Evolutionary conservation across 1,140 invertebrate species (phyloP), one percentile per base, ranked within the genome.

Genomic region (Drosophila bifasciata): DNA sequence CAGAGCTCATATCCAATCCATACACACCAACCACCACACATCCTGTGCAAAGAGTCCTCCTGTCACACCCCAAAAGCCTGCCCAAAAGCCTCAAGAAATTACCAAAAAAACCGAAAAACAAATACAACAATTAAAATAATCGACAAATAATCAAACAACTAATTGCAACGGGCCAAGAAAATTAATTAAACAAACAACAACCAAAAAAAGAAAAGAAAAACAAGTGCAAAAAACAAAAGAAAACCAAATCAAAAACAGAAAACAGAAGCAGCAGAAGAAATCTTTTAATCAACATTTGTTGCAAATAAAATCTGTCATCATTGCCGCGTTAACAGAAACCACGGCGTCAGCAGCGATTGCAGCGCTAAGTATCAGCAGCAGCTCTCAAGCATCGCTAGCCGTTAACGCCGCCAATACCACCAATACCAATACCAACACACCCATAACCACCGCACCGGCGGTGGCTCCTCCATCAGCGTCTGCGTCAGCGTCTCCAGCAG

Each of bases 251-350:
- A 50, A 45, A 71, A 55, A 44, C 8, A 36, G 58, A 43, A 23
- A 43, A 21, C 4, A 13, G 21, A 11, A 28, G 16, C 36, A 25
- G 50, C 45, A 48, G 49, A 39, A 76, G 62, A 81, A 57, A 71
- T 71, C 45, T 76, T 86, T 88, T 66, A 84, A 89, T 74, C 71
- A 89, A 85, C 72, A 79, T 89, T 89, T 72, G 83, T 89, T 83
- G 85, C 85, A 72, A 89, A 89, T 89, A 89, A 86, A 88, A 90
- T 36, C 57, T 89, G 85, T 86, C 85, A 89, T 90, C 85, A 89
- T 90, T 89, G 86, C 80, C 75, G 86, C 86, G 80, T 89, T 90
- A 90, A 90, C 81, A 79, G 88, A 90, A 88, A 90, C 75, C 86
- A 78, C 77, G 76, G 86, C 86, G 80, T 86, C 86, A 69, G 86